phyloP scores from a whole-genome alignment of 2,888 invertebrate genomes.

The Callinectes sapidus region DNA sequence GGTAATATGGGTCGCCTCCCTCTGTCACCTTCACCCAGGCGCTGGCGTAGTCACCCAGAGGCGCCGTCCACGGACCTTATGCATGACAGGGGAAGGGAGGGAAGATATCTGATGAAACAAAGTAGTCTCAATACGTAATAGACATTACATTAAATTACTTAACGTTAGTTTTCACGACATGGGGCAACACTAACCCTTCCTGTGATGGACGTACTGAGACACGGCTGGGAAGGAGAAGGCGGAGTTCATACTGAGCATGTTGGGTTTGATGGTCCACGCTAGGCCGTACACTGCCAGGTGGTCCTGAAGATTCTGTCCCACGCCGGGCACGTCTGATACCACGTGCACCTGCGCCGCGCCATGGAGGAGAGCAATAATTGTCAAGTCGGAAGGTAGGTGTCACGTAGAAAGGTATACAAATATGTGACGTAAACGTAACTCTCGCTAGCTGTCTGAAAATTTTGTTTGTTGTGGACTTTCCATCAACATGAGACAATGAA shows the following conservation, averaged over 20 bases:
- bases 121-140: no score
- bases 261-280: conserved; percentile 55
- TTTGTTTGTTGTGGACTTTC: no score
- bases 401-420: neutral
- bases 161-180: no score
- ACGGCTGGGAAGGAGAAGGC: conserved; percentile 87
- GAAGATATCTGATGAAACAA: neutral
- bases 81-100: neutral
- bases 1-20: conserved; percentile 42
- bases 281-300: conserved; percentile 75
- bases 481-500: neutral
- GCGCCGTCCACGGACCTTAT: conserved; percentile 53
- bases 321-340: conserved; percentile 73
- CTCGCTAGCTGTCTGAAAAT: no score
- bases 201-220: conserved; percentile 80
- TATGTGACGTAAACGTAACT: neutral
- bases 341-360: conserved; percentile 17
- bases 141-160: no score
- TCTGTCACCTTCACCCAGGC: conserved; percentile 48
- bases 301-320: conserved; percentile 78
- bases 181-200: conserved; percentile 43
- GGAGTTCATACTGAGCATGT: conserved; percentile 10
- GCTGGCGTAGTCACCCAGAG: conserved; percentile 54
- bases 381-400: neutral
- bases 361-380: neutral